phyloP scores from a whole-genome alignment of 2,113 vertebrate genomes.

The Microtus montanus region DNA sequence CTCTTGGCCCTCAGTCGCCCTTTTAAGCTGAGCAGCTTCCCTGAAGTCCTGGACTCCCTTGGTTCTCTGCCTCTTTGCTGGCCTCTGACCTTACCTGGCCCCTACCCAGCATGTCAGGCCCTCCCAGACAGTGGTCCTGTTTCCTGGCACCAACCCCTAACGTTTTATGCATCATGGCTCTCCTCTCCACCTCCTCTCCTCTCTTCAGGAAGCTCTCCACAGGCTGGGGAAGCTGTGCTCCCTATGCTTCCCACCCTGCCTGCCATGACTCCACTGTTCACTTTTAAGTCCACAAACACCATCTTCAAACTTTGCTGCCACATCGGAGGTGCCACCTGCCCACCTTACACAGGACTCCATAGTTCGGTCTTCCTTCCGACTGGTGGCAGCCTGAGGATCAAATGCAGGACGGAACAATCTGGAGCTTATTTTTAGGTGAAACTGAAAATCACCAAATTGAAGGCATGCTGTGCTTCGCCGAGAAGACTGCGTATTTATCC shows the following conservation, averaged over 20 bases:
- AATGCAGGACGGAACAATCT: constrained; percentile 44
- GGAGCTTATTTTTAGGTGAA: constrained; percentile 30
- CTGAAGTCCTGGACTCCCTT: background rate
- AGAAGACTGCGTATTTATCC: constrained; percentile 64
- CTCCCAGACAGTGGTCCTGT: background rate
- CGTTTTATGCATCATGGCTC: background rate
- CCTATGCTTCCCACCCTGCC: background rate
- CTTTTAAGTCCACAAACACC: background rate
- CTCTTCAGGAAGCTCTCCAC: background rate
- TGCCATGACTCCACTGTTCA: background rate
- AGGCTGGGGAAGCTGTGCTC: background rate
- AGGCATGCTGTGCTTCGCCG: constrained; percentile 50
- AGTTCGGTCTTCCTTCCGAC: constrained; percentile 35
- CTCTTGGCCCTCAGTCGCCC: background rate
- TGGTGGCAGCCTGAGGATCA: background rate
- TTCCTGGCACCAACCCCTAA: background rate
- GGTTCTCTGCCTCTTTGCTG: background rate
- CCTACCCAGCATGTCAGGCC: background rate
- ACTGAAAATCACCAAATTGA: constrained; percentile 50
- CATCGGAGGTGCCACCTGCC: background rate
- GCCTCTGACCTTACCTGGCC: background rate
- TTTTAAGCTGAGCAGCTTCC: background rate
- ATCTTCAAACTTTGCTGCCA: background rate
- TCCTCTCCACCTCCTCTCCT: background rate
- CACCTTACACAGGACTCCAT: constrained; percentile 17